phyloP scores from a whole-genome alignment of 2,113 vertebrate genomes.

The Lathamus discolor region DNA sequence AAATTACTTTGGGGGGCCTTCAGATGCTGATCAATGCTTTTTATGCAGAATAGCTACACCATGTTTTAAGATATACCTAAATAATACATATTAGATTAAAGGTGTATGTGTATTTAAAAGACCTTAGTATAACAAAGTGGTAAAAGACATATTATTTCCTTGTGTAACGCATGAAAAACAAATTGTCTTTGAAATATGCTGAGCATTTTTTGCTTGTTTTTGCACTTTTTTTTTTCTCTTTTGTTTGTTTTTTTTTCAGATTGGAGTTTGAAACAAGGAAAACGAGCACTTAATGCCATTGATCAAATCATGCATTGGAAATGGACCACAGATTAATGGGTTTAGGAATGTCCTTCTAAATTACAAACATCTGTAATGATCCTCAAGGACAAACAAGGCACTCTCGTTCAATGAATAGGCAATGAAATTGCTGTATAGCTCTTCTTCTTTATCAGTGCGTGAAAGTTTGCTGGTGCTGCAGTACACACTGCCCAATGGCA shows the following conservation, averaged over 20 bases:
- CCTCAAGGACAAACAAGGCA: constrained; percentile 6
- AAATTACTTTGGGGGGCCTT: not conserved
- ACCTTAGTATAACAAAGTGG: not conserved
- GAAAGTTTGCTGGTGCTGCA: not conserved
- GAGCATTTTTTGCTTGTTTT: not conserved
- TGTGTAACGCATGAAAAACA: not conserved
- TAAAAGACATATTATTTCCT: not conserved
- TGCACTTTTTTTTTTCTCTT: not conserved
- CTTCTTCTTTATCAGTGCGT: not conserved
- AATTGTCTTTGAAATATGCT: not conserved
- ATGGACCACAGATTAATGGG: not conserved
- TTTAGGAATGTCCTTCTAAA: constrained; percentile 17
- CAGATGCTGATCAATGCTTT: not conserved
- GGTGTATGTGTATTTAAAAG: not conserved
- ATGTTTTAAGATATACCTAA: not conserved
- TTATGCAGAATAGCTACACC: not conserved
- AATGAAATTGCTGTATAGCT: not conserved
- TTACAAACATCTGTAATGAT: constrained; percentile 25
- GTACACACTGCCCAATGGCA: not conserved
- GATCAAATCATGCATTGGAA: not conserved
- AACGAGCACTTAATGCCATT: not conserved
- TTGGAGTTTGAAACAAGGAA: not conserved
- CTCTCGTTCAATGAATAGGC: not conserved
- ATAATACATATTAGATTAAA: not conserved
- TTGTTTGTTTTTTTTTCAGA: not conserved